These are phyloP conservation scores for Cotesia chilonis DNA, from an alignment of 1,140 invertebrate genomes.

Conservation along the genomic window DNA sequence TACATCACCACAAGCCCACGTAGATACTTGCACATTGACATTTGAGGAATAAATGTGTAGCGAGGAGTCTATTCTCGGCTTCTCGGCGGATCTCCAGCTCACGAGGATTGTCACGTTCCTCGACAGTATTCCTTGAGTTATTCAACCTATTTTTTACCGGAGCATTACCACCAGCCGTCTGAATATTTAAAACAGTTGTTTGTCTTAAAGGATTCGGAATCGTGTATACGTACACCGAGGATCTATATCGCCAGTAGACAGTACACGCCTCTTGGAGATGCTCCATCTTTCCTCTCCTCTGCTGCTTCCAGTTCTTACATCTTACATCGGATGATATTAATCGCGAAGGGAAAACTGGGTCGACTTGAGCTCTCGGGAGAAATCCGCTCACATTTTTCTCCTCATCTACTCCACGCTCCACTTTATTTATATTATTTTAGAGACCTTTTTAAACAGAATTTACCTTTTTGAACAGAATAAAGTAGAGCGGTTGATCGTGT, in stretches of 20 bases:
- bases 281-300: neutral
- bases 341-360: slow-evolving; percentile 13
- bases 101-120: slow-evolving; percentile 4
- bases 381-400: neutral
- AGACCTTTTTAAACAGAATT: no score
- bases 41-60: no score
- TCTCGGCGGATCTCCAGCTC: slow-evolving; percentile 11
- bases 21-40: no score
- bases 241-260: neutral
- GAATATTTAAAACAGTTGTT: slow-evolving; percentile 1
- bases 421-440: slow-evolving; percentile 7
- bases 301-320: neutral
- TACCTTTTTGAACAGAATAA: no score
- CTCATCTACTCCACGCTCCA: neutral
- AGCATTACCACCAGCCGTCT: neutral
- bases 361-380: neutral
- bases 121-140: neutral
- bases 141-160: neutral
- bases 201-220: slow-evolving; percentile 8
- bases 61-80: no score
- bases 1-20: no score
- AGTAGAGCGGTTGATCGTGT: no score
- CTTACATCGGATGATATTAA: slow-evolving; percentile 9
- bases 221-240: neutral
- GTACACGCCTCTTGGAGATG: neutral